These are phyloP conservation scores for Apaloderma vittatum DNA, from an alignment of 2,113 vertebrate genomes.

Conservation along the genomic window DNA sequence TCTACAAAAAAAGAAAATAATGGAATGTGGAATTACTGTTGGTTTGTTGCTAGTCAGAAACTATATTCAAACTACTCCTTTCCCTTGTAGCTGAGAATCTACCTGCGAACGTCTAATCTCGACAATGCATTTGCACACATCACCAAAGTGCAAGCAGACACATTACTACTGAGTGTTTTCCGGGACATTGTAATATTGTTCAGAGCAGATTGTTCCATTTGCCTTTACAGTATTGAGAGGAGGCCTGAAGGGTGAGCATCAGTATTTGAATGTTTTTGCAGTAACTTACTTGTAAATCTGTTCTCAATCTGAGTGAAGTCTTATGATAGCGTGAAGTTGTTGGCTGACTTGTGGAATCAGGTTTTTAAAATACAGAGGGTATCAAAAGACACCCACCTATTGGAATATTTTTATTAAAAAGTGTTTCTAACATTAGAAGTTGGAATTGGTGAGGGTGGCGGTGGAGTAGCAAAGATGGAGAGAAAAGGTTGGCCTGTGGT, in stretches of 20 bases:
- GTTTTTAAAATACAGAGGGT: neutral
- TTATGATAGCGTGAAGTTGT: accelerated
- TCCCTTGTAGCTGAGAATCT: constrained; percentile 88
- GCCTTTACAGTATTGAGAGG: constrained; percentile 94
- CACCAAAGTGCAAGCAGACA: constrained; percentile 91
- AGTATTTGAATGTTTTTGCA: neutral
- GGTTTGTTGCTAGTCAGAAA: neutral
- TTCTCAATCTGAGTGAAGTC: neutral
- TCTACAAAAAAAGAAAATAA: neutral
- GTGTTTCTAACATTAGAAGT: neutral
- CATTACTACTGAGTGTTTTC: constrained; percentile 94
- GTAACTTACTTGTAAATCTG: neutral
- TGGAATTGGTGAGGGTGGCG: neutral
- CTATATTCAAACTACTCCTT: neutral
- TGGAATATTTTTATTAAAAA: neutral
- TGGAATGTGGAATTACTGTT: neutral
- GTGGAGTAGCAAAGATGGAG: neutral
- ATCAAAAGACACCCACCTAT: neutral
- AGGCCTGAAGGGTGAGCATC: constrained; percentile 87
- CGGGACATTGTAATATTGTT: constrained; percentile 94
- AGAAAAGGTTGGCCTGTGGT: neutral
- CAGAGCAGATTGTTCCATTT: constrained; percentile 95
- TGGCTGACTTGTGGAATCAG: neutral
- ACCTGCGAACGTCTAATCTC: constrained; percentile 93
- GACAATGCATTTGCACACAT: constrained; percentile 96